Evolutionary conservation across 2,888 invertebrate genomes (phyloP).

Genomic region (Gymnocheta viridis): DNA sequence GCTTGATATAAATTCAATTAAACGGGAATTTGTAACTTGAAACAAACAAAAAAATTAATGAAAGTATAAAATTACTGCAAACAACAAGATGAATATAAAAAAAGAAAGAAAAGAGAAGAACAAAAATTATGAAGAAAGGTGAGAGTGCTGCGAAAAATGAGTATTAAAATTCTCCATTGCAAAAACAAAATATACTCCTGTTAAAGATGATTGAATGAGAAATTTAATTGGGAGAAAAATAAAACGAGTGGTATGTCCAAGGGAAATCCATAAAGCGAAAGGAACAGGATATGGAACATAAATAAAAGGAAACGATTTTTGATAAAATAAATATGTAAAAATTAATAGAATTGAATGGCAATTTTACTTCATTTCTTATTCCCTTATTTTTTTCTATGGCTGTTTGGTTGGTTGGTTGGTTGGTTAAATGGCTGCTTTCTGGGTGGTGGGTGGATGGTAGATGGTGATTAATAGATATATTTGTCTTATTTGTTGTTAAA

Average conservation of each 20-base stretch:
- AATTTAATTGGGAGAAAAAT: background rate
- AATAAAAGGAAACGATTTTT: constrained; percentile 20
- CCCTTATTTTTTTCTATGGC: constrained; percentile 6
- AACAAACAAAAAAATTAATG: background rate
- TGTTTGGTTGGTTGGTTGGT: constrained; percentile 19
- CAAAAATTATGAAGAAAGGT: background rate
- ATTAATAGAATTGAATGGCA: constrained; percentile 27
- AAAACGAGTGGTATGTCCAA: background rate
- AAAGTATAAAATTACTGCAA: background rate
- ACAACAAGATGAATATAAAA: background rate
- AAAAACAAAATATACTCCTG: constrained; percentile 27
- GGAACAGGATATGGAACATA: constrained; percentile 1
- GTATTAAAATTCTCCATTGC: background rate
- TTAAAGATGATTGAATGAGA: constrained; percentile 18
- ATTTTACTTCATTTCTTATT: background rate
- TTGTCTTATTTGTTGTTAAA: constrained; percentile 62
- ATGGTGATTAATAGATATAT: constrained; percentile 62
- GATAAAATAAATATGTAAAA: constrained; percentile 18
- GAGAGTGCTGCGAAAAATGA: constrained; percentile 20
- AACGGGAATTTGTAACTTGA: background rate
- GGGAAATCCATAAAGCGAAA: constrained; percentile 4
- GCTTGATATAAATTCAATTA: constrained; percentile 8
- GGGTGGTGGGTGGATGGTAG: constrained; percentile 34
- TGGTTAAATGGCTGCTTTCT: constrained; percentile 14
- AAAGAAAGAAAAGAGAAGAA: background rate